Base-by-base conservation (phyloP, 1,140 invertebrate genomes). In the Saccostrea echinata region DNA sequence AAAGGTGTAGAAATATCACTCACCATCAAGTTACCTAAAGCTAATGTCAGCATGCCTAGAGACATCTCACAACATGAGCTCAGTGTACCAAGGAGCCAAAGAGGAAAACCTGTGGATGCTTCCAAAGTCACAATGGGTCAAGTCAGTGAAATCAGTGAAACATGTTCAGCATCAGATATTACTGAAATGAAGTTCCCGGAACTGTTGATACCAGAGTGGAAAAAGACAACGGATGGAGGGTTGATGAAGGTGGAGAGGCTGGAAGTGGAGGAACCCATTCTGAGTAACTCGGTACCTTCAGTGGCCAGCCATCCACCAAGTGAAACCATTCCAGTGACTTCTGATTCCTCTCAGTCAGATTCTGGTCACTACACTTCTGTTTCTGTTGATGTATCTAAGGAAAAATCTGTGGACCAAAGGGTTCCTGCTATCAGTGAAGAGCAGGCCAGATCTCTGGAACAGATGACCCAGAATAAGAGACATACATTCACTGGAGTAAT, bases 131-230 rank as follows among this genome's bases (percentile, higher is more conserved):
- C 21, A 71, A n/a, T 52, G 12, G 61, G 30, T 30, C 55, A 71
- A 76, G 57, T 33, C n/a, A 88, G 85, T 27, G 91, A 90, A 88
- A 86, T 86, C 80, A 87, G 84, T 55, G 84, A 83, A 35, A 52
- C 76, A n/a, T 52, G 55, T 52, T 57, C 84, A 24, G 85, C 68
- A 21, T 30, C 51, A 33, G 35, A 53, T 52, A 53, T 87, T 87
- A 76, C 64, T 35, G 86, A 90, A 85, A 87, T 88, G 21, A 91
- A 91, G 87, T 90, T 90, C 86, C 90, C 90, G 53, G 90, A 92
- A 85, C 90, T 92, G 83, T 86, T 90, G 57, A 90, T 92, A 89
- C 90, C 91, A 71, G 87, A 89, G 33, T 89, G 85, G 88, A 88
- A 85, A 68, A 90, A 89, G 57, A 57, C 86, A 16, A 27, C 84